Base-by-base conservation (phyloP, 1,140 invertebrate genomes). In the Agrypnia vestita region DNA sequence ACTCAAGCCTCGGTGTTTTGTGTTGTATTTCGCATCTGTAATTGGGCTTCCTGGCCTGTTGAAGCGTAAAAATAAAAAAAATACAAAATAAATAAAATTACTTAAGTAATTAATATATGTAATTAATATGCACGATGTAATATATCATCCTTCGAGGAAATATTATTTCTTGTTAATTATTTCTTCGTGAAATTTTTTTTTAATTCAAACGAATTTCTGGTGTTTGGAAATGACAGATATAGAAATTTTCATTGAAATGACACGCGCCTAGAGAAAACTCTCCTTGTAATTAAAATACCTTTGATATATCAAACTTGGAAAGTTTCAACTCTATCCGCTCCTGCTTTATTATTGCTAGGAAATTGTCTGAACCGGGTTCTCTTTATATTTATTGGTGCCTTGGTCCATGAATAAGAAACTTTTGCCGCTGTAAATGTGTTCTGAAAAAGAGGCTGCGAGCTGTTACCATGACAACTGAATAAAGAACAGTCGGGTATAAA, bases 401-500 rank as follows among this genome's bases (percentile, higher is more conserved):
- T 61, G 75, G 75, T 61, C 62, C 67, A 77, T 61, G 75, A 76
- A 71, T 71, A 71, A 61, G 62, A 80, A 80, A 80, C 25, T 75
- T 80, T 80, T 80, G 61, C 61, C 67, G 64, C 69, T 67, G 64
- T 73, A 49, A 75, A 80, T 73, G 71, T 80, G 62, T 71, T 56
- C 44, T 49, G 76, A 17, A 49, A 55, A 76, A 75, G 74, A 75
- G 73, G 67, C 44, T 59, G 78, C 62, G 79, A 76, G 79, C 74
- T 64, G 79, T 80, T 80, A 64, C 79, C 67, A 80, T 80, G 79
- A 46, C 43, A 62, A 80, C 72, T 62, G 79, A 77, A 73, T 55
- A 75, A 76, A 74, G 72, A 46, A 74, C 72, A 56, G 35, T 59
- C 67, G 13, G 43, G 6, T 10, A 35, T 35, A 35, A 35, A 35